A percentile compares a stretch with the other conserved stretches of the same genome.
phyloP scores from a whole-genome alignment of 1,140 invertebrate genomes.

The Cherax quadricarinatus region DNA sequence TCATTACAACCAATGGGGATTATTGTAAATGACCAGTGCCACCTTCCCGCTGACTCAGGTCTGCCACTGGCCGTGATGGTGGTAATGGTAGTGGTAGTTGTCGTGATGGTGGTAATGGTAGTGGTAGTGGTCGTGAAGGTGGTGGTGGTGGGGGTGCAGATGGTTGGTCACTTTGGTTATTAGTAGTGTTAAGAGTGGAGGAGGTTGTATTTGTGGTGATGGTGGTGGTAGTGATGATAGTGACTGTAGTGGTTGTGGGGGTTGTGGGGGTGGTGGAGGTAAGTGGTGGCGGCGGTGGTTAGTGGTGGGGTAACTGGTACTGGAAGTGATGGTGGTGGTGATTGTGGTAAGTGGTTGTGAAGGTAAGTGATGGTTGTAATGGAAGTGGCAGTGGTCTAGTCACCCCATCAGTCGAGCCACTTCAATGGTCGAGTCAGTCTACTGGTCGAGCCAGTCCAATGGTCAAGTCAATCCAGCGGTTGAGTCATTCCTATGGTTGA shows the following conservation, averaged over 20 bases:
- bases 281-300: no score
- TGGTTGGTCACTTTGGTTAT: neutral
- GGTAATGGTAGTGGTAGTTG: conserved; percentile 4
- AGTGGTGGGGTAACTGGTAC: no score
- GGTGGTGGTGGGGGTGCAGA: conserved; percentile 14
- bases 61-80: neutral
- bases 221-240: neutral
- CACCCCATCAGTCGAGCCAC: neutral
- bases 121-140: conserved; percentile 3
- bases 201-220: conserved; percentile 1
- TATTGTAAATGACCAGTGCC: conserved; percentile 41
- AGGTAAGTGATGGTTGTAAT: neutral
- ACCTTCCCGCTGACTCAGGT: conserved; percentile 36
- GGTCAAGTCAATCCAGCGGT: neutral
- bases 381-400: neutral
- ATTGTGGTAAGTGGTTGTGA: neutral
- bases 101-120: conserved; percentile 1
- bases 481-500: neutral
- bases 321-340: neutral
- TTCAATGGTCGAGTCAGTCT: neutral
- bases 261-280: no score
- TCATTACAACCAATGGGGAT: conserved; percentile 58
- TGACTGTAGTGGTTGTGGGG: neutral
- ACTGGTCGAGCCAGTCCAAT: neutral
- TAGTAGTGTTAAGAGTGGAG: neutral